Conservation (phyloP, 2,888 invertebrate species). For the Petrophora chlorosata region DNA sequence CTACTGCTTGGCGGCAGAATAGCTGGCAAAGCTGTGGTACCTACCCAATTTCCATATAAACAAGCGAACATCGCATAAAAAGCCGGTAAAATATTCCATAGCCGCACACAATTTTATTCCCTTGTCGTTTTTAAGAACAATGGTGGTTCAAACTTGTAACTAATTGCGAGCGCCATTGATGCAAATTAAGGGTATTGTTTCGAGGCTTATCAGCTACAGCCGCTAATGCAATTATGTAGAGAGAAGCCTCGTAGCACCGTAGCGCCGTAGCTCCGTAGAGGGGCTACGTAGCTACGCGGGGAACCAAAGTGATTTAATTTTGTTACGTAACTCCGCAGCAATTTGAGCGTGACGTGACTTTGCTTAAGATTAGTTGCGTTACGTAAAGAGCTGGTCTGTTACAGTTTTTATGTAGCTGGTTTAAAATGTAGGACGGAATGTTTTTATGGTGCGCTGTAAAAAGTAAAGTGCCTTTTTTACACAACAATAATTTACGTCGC, state of each 20-base stretch:
- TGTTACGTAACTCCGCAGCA: conserved; percentile 14
- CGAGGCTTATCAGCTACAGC: conserved; percentile 45
- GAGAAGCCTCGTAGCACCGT: conserved; percentile 23
- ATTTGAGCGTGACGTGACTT: conserved; percentile 21
- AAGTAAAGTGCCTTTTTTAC: too few species aligned
- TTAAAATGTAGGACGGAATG: too few species aligned
- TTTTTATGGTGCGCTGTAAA: too few species aligned
- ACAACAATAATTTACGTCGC: too few species aligned
- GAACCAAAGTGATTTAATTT: conserved; percentile 28
- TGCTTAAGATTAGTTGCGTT: conserved; percentile 11
- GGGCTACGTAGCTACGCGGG: conserved; percentile 39
- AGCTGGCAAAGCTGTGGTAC: too few species aligned
- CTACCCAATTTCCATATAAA: neutral
- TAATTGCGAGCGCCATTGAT: conserved; percentile 46
- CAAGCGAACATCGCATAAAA: neutral
- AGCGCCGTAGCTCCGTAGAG: conserved; percentile 41
- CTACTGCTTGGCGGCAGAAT: too few species aligned
- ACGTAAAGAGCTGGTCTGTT: too few species aligned
- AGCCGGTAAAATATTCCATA: neutral
- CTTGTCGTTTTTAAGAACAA: conserved; percentile 6
- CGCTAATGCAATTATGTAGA: conserved; percentile 50
- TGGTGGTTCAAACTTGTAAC: conserved; percentile 32
- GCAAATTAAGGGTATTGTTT: conserved; percentile 57
- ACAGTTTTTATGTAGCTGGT: too few species aligned
- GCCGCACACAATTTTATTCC: neutral